Percentiles rank a stretch among this genome's conserved stretches.
Evolutionary conservation across 30 jellyfish, hydroid and myxozoan genomes (phyloP).

Genomic region (Cassiopea xamachana): DNA sequence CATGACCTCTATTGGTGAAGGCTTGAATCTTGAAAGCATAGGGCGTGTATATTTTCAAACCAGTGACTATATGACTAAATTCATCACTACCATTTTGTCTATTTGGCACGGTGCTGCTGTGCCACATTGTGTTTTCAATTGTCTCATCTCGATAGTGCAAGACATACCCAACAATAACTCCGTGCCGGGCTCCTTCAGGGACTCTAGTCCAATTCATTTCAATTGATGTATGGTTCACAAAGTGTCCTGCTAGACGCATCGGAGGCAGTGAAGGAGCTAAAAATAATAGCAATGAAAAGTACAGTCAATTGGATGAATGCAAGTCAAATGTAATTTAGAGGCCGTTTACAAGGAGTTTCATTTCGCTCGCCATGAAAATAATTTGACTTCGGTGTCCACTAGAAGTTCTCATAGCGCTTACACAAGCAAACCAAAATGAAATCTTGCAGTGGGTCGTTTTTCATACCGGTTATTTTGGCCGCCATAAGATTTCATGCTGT

Average conservation of each 20-base stretch:
- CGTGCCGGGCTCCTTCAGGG: constrained; percentile 42
- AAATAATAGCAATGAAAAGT: neutral
- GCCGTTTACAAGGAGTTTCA: no score
- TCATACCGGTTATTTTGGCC: no score
- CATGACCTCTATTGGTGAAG: constrained; percentile 34
- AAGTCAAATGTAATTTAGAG: neutral
- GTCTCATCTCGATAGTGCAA: constrained; percentile 38
- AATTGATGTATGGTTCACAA: constrained; percentile 25
- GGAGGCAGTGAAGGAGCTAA: constrained; percentile 39
- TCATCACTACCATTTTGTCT: neutral
- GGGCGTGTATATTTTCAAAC: constrained; percentile 48
- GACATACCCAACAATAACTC: constrained; percentile 32
- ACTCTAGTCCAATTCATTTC: constrained; percentile 36
- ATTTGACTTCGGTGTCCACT: no score
- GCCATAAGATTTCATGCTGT: no score
- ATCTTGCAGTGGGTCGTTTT: no score
- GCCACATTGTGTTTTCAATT: constrained; percentile 18
- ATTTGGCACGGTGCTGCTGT: neutral
- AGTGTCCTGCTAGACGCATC: constrained; percentile 49
- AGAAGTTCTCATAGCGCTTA: no score
- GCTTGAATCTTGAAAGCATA: constrained; percentile 31
- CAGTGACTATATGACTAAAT: constrained; percentile 23
- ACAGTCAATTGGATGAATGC: neutral
- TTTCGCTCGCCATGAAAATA: no score
- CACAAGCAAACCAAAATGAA: no score